Evolutionary conservation across 2,797 vertebrate species (phyloP).

Genomic region (Argentina silus): DNA sequence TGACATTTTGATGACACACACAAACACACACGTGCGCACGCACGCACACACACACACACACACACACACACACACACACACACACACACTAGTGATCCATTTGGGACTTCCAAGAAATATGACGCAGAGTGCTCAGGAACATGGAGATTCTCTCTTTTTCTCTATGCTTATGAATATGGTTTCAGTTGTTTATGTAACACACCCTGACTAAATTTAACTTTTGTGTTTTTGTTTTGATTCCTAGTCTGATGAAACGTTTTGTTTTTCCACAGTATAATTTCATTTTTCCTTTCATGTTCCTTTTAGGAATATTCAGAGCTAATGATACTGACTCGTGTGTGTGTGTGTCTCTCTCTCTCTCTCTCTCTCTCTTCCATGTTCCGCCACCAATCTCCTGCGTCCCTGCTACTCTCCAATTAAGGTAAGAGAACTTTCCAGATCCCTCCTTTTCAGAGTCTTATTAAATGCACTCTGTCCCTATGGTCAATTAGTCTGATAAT

Average conservation of each 20-base stretch:
- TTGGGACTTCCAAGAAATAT: not conserved
- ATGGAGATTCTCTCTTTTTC: not conserved
- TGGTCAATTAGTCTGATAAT: conserved; percentile 5
- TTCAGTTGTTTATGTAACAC: not conserved
- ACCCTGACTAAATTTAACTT: not conserved
- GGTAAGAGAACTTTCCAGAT: conserved; percentile 58
- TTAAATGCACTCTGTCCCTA: not conserved
- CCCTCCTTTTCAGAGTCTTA: not conserved
- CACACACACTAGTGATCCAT: not conserved
- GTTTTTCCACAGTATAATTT: not conserved
- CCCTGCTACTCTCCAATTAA: conserved; percentile 36
- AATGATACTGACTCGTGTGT: conserved; percentile 4
- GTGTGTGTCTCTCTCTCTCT: not conserved
- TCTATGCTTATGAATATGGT: not conserved
- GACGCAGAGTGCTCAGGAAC: not conserved
- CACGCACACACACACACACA: not conserved
- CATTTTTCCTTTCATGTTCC: not conserved
- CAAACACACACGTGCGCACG: not conserved
- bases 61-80: not conserved
- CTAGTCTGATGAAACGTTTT: not conserved
- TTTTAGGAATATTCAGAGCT: not conserved
- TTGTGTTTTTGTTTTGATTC: not conserved
- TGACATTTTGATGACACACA: not conserved
- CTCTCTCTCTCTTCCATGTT: not conserved
- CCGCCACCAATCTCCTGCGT: conserved; percentile 5